These are phyloP conservation scores for Rugalucina vietnamica DNA, from an alignment of 2,888 invertebrate genomes.

Conservation along the genomic window DNA sequence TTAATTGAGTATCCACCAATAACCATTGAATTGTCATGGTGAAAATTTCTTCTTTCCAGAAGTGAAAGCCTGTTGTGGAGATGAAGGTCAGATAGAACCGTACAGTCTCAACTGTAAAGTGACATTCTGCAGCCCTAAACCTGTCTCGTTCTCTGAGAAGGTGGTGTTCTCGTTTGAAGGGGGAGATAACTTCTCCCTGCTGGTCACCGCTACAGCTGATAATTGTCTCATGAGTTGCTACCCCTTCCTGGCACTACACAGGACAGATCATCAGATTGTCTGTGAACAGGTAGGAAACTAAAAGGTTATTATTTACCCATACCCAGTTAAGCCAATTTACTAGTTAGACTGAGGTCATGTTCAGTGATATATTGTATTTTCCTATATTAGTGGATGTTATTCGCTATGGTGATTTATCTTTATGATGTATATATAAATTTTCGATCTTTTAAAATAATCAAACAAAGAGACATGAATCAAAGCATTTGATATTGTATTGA, in stretches of 20 bases:
- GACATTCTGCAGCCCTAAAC: conserved; percentile 77
- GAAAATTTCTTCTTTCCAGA: conserved; percentile 58
- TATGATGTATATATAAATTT: no score
- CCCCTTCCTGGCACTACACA: conserved; percentile 82
- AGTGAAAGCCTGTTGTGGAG: conserved; percentile 74
- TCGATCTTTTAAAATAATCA: no score
- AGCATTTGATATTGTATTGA: no score
- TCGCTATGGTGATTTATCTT: no score
- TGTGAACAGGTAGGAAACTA: conserved; percentile 82
- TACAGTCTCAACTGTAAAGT: conserved; percentile 75
- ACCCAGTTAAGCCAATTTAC: no score
- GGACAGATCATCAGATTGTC: conserved; percentile 83
- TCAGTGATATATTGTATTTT: no score
- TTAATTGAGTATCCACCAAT: no score
- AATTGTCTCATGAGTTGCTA: conserved; percentile 83
- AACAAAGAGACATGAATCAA: no score
- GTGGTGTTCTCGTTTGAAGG: conserved; percentile 79
- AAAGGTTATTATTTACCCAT: no score
- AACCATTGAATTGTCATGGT: no score
- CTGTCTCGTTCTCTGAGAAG: conserved; percentile 79
- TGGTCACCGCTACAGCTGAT: conserved; percentile 83
- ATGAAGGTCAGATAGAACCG: conserved; percentile 77
- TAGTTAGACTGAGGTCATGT: no score
- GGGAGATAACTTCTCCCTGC: conserved; percentile 74
- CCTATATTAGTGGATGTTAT: no score